phyloP scores from a whole-genome alignment of 2,113 vertebrate genomes.

The Aplodontia rufa region DNA sequence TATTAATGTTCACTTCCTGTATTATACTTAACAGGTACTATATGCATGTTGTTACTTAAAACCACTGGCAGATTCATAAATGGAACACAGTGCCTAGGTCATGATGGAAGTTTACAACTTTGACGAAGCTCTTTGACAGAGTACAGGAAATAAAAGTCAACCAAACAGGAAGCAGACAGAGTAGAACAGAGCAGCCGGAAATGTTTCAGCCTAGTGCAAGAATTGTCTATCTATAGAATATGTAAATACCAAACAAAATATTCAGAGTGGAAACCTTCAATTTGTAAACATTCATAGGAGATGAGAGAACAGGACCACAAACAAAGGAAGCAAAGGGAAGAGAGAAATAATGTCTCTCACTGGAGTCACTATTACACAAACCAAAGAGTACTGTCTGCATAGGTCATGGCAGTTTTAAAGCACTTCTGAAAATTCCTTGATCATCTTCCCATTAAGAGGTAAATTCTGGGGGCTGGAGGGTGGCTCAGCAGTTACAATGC shows the following conservation, averaged over 20 bases:
- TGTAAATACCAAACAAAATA: slow-evolving; percentile 15
- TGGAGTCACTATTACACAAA: not conserved
- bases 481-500: no score
- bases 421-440: slow-evolving; percentile 20
- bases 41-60: slow-evolving; percentile 43
- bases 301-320: not conserved
- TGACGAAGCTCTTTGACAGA: slow-evolving; percentile 44
- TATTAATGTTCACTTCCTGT: slow-evolving; percentile 68
- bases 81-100: slow-evolving; percentile 14
- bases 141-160: slow-evolving; percentile 72
- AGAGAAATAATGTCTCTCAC: not conserved
- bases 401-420: not conserved
- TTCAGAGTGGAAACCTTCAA: slow-evolving; percentile 25
- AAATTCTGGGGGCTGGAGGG: no score
- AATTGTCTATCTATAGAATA: slow-evolving; percentile 47
- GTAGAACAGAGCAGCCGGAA: slow-evolving; percentile 49
- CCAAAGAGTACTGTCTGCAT: not conserved
- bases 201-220: not conserved
- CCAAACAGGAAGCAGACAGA: slow-evolving; percentile 75
- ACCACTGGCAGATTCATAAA: slow-evolving; percentile 58
- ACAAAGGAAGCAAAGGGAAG: not conserved
- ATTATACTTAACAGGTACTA: slow-evolving; percentile 29
- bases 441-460: not conserved
- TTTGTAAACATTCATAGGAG: slow-evolving; percentile 12
- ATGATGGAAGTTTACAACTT: slow-evolving; percentile 52